These are phyloP conservation scores for Cnemophilus loriae DNA, from an alignment of 2,113 vertebrate species.

Conservation along the genomic window DNA sequence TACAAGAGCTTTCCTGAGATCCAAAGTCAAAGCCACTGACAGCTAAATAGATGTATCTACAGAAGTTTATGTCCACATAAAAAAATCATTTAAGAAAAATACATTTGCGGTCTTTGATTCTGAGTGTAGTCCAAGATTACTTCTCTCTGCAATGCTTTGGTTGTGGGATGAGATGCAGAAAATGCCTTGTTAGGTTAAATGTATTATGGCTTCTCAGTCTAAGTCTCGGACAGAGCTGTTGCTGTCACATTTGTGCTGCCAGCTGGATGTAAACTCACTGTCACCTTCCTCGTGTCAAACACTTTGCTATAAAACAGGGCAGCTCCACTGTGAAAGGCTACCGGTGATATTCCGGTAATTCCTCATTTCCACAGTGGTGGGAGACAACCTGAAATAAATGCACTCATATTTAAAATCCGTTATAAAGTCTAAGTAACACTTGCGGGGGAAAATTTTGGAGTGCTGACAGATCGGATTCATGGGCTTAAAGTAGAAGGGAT, in stretches of 20 bases:
- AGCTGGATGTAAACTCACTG: not conserved
- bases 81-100: not conserved
- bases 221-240: not conserved
- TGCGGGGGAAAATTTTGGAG: not conserved
- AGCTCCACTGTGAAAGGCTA: not conserved
- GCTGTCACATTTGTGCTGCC: not conserved
- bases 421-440: not conserved
- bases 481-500: not conserved
- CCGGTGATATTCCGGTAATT: not conserved
- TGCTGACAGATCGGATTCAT: not conserved
- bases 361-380: not conserved
- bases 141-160: not conserved
- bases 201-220: not conserved
- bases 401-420: not conserved
- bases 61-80: not conserved
- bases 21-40: not conserved
- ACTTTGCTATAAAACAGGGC: not conserved
- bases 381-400: not conserved
- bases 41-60: not conserved
- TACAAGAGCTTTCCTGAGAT: not conserved
- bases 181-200: not conserved
- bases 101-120: not conserved
- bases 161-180: not conserved
- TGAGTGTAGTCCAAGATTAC: not conserved
- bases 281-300: not conserved